Base-by-base conservation (phyloP, 2,113 vertebrate genomes). In the Rhinoderma darwinii region DNA sequence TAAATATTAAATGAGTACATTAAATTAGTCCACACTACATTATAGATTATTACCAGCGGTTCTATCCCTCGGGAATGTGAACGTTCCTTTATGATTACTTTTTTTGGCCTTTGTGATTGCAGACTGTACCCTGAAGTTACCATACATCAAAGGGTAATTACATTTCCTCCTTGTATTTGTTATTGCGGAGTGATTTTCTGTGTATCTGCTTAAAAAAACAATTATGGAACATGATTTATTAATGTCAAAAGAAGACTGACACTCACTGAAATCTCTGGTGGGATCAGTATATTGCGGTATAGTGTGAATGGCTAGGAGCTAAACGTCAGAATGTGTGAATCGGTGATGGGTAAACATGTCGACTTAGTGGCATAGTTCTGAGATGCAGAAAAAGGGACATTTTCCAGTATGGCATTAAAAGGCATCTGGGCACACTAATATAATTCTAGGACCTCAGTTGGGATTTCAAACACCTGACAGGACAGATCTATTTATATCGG, bases 171-270 rank as follows among this genome's bases (percentile, higher is more conserved):
- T 54, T 83, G 44, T 83, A n/a, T 83, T 83, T 73, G 78, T 43
- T 81, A 83, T 83, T 72, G 27, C 10, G 14, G 14, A 70, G 81
- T 30, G 81, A 83, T 47, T 83, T n/a, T 83, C 59, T 50, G 18
- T 84, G 83, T 74, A n/a, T 35, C 30, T 56, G 32, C 32, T 59
- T 51, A 75, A 84, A 73, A n/a, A 74, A 75, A 0, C 70, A 84
- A 84, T 74, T 74, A 74, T 35, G 4, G 7, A 43, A 30, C 32
- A 84, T 74, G n/a, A 75, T 84, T 83, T 83, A 83, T 70, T 84
- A 54, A 84, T 84, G 83, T 84, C 50, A 54, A 17, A 25, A 43
- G 32, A 22, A 39, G 51, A 41, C 25, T 56, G 83, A 37, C 35
- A 75, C 17, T 51, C 14, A 25, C 17, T 43, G 43, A 81, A 68